These are phyloP conservation scores for Pheosia tremula DNA, from an alignment of 2,888 invertebrate genomes.

Conservation along the genomic window DNA sequence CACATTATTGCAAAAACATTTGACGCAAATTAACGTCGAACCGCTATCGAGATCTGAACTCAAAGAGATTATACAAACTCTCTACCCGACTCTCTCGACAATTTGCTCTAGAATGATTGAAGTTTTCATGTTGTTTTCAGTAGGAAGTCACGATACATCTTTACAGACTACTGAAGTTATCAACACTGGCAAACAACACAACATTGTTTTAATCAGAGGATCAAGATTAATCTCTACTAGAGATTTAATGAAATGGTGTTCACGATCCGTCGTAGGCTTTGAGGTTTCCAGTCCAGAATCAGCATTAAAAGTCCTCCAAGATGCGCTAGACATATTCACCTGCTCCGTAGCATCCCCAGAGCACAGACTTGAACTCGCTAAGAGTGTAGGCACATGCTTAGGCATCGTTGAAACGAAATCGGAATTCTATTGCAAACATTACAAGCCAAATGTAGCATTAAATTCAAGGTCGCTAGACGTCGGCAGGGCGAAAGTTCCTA, in stretches of 20 bases:
- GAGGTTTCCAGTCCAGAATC: slow-evolving; percentile 88
- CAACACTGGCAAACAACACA: slow-evolving; percentile 42
- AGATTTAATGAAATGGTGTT: slow-evolving; percentile 97
- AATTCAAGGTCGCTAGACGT: slow-evolving; percentile 85
- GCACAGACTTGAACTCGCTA: slow-evolving; percentile 87
- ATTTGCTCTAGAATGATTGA: slow-evolving; percentile 91
- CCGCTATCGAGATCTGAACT: slow-evolving; percentile 91
- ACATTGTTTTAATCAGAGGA: slow-evolving; percentile 66
- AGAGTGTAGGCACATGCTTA: slow-evolving; percentile 90
- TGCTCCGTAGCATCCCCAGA: slow-evolving; percentile 88
- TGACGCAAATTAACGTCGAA: slow-evolving; percentile 92
- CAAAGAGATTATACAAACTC: slow-evolving; percentile 86
- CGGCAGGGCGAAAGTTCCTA: slow-evolving; percentile 87
- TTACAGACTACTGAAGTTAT: slow-evolving; percentile 64
- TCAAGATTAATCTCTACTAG: slow-evolving; percentile 91
- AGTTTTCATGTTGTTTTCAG: slow-evolving; percentile 92
- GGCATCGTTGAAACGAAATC: slow-evolving; percentile 93
- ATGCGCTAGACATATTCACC: slow-evolving; percentile 96
- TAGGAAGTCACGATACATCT: slow-evolving; percentile 86
- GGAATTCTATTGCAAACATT: slow-evolving; percentile 90
- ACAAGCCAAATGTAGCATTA: slow-evolving; percentile 90
- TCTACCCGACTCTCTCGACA: slow-evolving; percentile 89
- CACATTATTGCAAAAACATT: slow-evolving; percentile 91
- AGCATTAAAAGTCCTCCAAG: slow-evolving; percentile 90
- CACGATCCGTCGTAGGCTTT: slow-evolving; percentile 89